Evolutionary conservation across 2,888 invertebrate genomes (phyloP).

Genomic region (Drosophila lacicola): DNA sequence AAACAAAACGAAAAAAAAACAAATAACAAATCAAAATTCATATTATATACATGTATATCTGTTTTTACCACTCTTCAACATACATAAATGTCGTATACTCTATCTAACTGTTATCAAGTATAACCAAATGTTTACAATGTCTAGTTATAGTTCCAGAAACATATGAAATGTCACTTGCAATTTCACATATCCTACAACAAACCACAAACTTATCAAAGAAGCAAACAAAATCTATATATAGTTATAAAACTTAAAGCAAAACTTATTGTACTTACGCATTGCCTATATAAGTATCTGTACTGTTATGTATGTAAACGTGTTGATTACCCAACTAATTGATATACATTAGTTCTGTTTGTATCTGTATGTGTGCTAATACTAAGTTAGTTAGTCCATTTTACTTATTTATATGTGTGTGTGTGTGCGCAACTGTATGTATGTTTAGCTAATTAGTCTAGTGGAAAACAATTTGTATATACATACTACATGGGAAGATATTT

Average conservation of each 20-base stretch:
- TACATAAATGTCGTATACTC: conserved; percentile 13
- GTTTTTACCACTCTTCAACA: conserved; percentile 44
- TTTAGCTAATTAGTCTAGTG: conserved; percentile 23
- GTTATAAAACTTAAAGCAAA: conserved; percentile 47
- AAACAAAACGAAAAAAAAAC: conserved; percentile 17
- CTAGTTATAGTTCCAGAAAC: conserved; percentile 38
- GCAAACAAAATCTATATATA: conserved; percentile 14
- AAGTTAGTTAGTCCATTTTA: conserved; percentile 44
- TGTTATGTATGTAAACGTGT: conserved; percentile 16
- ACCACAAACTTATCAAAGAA: conserved; percentile 40
- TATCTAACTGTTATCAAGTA: conserved; percentile 10
- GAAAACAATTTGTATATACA: conserved; percentile 44
- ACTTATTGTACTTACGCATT: conserved; percentile 39
- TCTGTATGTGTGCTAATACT: conserved; percentile 10
- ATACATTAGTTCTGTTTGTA: conserved; percentile 26
- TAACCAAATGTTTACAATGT: conserved; percentile 18
- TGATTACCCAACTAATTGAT: conserved; percentile 21
- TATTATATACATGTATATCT: conserved; percentile 21
- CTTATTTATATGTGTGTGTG: conserved; percentile 26
- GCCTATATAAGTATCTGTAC: conserved; percentile 22
- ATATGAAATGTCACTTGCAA: conserved; percentile 42
- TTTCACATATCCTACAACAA: conserved; percentile 53
- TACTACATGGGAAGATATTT: conserved; percentile 30
- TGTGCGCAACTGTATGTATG: conserved; percentile 13
- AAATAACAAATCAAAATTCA: conserved; percentile 23